These are phyloP conservation scores for Sphenodon punctatus DNA, from an alignment of 2,797 vertebrate genomes.

Conservation along the genomic window DNA sequence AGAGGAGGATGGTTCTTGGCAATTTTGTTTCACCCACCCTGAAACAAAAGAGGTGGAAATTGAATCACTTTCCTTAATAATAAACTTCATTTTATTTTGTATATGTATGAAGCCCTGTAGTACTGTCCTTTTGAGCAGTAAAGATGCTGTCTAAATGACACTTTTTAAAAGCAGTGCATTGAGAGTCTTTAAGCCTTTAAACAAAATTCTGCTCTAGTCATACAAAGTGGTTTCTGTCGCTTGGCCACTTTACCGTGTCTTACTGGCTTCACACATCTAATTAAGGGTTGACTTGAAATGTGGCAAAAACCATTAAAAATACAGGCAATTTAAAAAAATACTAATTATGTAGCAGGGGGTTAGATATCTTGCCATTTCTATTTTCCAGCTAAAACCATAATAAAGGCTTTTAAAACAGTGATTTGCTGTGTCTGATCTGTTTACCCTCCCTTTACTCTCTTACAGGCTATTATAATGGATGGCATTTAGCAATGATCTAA, in stretches of 20 bases:
- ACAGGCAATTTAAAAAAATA: not conserved
- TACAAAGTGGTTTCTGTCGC: not conserved
- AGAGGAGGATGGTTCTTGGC: not conserved
- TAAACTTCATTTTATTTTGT: not conserved
- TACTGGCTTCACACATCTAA: not conserved
- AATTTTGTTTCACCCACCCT: not conserved
- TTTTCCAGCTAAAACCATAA: not conserved
- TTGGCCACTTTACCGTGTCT: no score
- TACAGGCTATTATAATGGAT: not conserved
- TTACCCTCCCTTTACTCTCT: not conserved
- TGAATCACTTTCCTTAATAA: not conserved
- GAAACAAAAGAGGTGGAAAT: not conserved
- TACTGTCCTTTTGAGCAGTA: not conserved
- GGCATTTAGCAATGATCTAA: constrained; percentile 11
- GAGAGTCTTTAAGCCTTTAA: not conserved
- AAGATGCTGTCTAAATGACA: not conserved
- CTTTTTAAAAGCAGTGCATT: not conserved
- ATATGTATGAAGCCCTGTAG: not conserved
- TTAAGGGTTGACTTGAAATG: not conserved
- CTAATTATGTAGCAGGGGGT: not conserved
- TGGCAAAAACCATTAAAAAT: not conserved
- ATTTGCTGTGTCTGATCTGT: not conserved
- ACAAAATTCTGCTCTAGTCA: not conserved
- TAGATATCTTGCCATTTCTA: not conserved
- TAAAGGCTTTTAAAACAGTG: not conserved